A percentile compares a stretch with the other conserved stretches of the same genome.
Conservation (phyloP, 2,888 invertebrate species). For the Leptinotarsa juncta region DNA sequence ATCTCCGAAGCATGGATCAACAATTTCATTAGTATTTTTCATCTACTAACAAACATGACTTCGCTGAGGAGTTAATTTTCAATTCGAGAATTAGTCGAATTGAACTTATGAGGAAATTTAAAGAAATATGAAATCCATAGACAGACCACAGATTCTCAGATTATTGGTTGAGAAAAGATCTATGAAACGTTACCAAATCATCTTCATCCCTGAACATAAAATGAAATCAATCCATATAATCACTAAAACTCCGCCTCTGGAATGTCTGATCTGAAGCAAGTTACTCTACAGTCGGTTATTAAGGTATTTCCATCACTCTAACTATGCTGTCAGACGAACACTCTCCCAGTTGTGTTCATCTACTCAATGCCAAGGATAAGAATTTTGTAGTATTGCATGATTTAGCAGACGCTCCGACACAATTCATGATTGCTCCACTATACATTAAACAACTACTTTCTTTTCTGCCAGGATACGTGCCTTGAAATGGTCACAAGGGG, state of each 20-base stretch:
- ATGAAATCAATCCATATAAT: not conserved
- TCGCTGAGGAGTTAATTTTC: too few species aligned
- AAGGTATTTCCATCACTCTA: slow-evolving; percentile 50
- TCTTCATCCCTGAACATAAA: too few species aligned
- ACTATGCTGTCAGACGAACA: slow-evolving; percentile 43
- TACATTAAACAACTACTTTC: slow-evolving; percentile 22
- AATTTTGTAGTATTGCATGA: slow-evolving; percentile 42
- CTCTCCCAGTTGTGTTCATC: slow-evolving; percentile 32
- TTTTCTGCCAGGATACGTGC: slow-evolving; percentile 10
- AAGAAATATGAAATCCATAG: too few species aligned
- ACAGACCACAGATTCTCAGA: too few species aligned
- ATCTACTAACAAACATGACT: too few species aligned
- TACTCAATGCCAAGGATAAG: slow-evolving; percentile 10
- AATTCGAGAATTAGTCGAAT: too few species aligned
- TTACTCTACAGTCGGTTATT: not conserved
- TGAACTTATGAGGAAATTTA: too few species aligned
- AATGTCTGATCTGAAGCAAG: not conserved
- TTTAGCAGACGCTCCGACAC: slow-evolving; percentile 42
- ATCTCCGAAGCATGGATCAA: too few species aligned
- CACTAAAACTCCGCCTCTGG: not conserved
- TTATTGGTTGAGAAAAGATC: too few species aligned
- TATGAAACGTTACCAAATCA: too few species aligned
- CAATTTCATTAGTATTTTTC: too few species aligned
- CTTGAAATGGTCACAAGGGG: slow-evolving; percentile 4
- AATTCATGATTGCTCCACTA: slow-evolving; percentile 36